phyloP scores from a whole-genome alignment of 92 coral and sea anemone species.

The Parazoanthus atlanticus region DNA sequence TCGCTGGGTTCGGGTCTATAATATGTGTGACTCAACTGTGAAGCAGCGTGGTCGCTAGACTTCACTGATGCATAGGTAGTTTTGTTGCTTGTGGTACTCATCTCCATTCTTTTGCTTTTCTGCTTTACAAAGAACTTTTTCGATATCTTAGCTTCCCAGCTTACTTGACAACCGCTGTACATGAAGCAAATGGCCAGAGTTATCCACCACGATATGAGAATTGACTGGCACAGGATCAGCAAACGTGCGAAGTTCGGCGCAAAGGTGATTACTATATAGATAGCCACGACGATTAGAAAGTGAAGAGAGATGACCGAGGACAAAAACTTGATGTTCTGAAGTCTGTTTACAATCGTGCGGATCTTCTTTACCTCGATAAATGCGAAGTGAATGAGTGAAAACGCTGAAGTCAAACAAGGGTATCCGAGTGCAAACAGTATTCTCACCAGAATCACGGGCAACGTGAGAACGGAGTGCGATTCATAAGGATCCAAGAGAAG shows the following conservation, averaged over 20 bases:
- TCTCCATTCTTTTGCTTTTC: slow-evolving; percentile 29
- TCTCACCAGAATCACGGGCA: slow-evolving; percentile 78
- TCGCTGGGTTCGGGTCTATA: neutral
- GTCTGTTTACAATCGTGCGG: slow-evolving; percentile 61
- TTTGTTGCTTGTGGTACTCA: neutral
- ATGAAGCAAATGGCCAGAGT: slow-evolving; percentile 61
- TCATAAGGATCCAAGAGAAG: slow-evolving; percentile 78
- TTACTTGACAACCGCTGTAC: slow-evolving; percentile 72
- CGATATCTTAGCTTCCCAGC: slow-evolving; percentile 54
- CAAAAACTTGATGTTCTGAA: slow-evolving; percentile 75
- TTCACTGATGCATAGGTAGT: neutral
- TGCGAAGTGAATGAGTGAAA: slow-evolving; percentile 81
- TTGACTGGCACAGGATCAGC: slow-evolving; percentile 73
- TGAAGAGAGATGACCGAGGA: slow-evolving; percentile 64
- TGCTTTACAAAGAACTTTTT: slow-evolving; percentile 54
- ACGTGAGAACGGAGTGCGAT: slow-evolving; percentile 63
- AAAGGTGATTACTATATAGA: slow-evolving; percentile 64
- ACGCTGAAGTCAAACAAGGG: slow-evolving; percentile 76
- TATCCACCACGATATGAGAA: slow-evolving; percentile 78
- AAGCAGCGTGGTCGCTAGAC: neutral
- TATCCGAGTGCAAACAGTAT: slow-evolving; percentile 78
- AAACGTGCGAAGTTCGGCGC: slow-evolving; percentile 69
- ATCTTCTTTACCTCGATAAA: slow-evolving; percentile 79
- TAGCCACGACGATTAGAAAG: slow-evolving; percentile 61
- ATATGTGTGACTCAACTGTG: slow-evolving; percentile 1